Conservation (phyloP, 1,140 invertebrate genomes). For the Uloborus diversus region DNA sequence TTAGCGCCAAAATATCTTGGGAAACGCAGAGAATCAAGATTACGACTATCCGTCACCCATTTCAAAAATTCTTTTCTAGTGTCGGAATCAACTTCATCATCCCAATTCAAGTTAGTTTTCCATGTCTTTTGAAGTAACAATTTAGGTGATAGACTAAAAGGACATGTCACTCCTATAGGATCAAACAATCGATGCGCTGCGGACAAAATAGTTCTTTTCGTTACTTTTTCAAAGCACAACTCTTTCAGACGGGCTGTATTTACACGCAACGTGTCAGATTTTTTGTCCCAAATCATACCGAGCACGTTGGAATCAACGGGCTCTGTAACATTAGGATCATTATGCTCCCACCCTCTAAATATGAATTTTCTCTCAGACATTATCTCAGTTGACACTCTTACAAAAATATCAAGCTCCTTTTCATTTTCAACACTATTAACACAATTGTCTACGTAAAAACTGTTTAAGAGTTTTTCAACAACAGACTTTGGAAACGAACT, state of each 20-base stretch:
- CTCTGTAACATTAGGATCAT: background rate
- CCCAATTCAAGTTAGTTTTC: background rate
- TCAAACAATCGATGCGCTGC: slow-evolving; percentile 9
- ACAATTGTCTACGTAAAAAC: slow-evolving; percentile 17
- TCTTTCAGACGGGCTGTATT: background rate
- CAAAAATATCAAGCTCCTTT: background rate
- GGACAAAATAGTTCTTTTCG: background rate
- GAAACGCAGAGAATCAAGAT: background rate
- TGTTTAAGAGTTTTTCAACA: background rate
- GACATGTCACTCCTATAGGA: slow-evolving; percentile 22
- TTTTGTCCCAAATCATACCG: background rate
- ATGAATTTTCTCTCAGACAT: background rate
- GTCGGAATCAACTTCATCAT: background rate
- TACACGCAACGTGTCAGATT: background rate
- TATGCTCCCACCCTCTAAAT: slow-evolving; percentile 13
- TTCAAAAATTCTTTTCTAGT: background rate
- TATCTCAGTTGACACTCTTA: slow-evolving; percentile 14
- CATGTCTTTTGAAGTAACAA: background rate
- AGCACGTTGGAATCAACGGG: background rate
- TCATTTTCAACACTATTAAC: background rate
- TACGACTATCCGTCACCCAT: background rate
- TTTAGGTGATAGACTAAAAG: slow-evolving; percentile 4
- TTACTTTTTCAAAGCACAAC: background rate
- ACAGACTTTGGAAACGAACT: background rate
- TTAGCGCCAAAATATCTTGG: background rate